Conservation (phyloP, 1,140 invertebrate species). For the Ptiloglossa arizonensis region DNA sequence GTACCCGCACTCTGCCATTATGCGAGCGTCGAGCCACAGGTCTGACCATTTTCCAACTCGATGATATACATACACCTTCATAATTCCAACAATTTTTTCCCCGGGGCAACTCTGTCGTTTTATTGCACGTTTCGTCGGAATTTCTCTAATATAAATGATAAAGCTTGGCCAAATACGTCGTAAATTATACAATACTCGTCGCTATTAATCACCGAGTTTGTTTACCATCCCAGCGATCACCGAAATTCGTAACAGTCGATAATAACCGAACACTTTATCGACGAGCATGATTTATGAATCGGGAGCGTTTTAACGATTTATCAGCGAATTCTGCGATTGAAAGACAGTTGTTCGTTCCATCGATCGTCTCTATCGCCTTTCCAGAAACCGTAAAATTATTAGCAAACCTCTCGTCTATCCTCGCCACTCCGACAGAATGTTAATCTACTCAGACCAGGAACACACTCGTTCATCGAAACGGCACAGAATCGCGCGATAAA, state of each 20-base stretch:
- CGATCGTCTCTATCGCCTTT: background rate
- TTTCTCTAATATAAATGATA: background rate
- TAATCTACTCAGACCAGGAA: constrained; percentile 15
- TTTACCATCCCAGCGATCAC: no score
- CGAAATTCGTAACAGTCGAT: background rate
- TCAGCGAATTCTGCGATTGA: background rate
- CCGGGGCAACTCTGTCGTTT: background rate
- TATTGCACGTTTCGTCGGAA: constrained; percentile 15
- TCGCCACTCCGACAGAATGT: background rate
- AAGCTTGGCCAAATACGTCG: background rate
- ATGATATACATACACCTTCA: constrained; percentile 19
- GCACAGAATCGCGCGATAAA: constrained; percentile 46
- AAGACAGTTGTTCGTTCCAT: background rate
- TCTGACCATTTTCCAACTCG: constrained; percentile 26
- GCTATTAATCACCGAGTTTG: background rate
- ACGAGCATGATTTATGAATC: background rate
- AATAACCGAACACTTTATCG: background rate
- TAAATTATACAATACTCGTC: constrained; percentile 17
- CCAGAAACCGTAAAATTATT: constrained; percentile 19
- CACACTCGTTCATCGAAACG: constrained; percentile 4
- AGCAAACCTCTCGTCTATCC: background rate
- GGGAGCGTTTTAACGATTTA: background rate
- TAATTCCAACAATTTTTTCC: constrained; percentile 38
- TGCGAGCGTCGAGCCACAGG: constrained; percentile 19
- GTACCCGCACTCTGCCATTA: constrained; percentile 29